Base-by-base conservation (phyloP, 2,113 vertebrate species). In the Nannospalax galili region DNA sequence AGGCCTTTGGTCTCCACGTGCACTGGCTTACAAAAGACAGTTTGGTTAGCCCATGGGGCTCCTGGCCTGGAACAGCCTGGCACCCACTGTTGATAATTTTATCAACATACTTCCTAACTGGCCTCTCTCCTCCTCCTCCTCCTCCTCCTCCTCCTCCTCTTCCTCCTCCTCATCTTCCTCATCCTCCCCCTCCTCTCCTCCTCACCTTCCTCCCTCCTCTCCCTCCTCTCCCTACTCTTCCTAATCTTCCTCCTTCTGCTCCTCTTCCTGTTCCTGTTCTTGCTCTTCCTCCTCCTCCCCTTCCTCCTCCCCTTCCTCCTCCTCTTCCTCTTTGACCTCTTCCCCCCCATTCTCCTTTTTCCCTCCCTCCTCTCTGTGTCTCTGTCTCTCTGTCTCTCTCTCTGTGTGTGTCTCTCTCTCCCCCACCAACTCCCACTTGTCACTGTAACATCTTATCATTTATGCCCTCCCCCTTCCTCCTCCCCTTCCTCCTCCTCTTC, bases 1-100 rank as follows among this genome's bases (percentile, higher is more conserved):
- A 91, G n/a, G 48, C 24, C 70, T 90, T 95, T 90, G 70, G 91
- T 84, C 40, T 70, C 35, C 80, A 88, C 16, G 58, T 28, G 52
- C 6, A 6, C 28, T 94, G 69, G 82, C 85, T 87, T 69, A 95
- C 58, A 91, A 19, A 90, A 74, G 52, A 80, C 24, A 78, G 35
- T 22, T n/a, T 92, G 69, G 78, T 37, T 19, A 40, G 37, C 62
- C 20, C 32, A 35, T 16, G 64, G 73, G 52, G 30, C 64, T n/a
- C 58, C 81, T 90, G 64, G 52, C 15, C 35, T 40, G 52, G n/a
- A 26, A 87, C 35, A 22, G 15, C 11, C 32, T 69, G 85, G 42
- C 70, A 70, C 10, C 37, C 2, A 67, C 74, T 11, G 24, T 3
- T 75, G 75, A 77, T 72, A 79, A 92, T 58, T 70, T 90, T 72